A percentile compares a stretch with the other conserved stretches of the same genome.
phyloP scores from a whole-genome alignment of 2,797 vertebrate species.

The Tinamus major region DNA sequence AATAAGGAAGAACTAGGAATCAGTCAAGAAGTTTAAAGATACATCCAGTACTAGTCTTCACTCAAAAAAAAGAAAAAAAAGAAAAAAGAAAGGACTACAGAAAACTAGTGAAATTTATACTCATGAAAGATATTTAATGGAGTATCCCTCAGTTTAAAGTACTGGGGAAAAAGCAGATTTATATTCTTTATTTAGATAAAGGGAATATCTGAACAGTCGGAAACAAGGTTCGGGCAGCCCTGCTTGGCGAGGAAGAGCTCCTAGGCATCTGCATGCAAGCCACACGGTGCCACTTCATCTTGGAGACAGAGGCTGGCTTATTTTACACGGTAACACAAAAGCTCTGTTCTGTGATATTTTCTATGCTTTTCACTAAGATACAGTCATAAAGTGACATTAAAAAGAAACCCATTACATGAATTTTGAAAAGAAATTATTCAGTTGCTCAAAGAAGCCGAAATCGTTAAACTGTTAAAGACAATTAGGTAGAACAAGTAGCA shows the following conservation, averaged over 20 bases:
- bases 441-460: neutral
- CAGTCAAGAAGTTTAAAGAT: neutral
- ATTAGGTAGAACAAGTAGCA: slow-evolving; percentile 27
- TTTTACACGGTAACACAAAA: neutral
- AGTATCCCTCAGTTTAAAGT: neutral
- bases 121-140: neutral
- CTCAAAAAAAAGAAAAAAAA: too few species aligned
- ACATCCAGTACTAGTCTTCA: neutral
- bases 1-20: neutral
- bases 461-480: neutral
- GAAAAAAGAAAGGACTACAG: too few species aligned
- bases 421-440: slow-evolving; percentile 3
- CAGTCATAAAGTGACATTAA: neutral
- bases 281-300: neutral
- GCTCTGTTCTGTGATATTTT: neutral
- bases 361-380: neutral
- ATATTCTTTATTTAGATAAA: neutral
- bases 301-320: neutral
- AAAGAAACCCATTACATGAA: neutral
- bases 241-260: neutral
- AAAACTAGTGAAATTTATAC: neutral
- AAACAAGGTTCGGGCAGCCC: fast-evolving
- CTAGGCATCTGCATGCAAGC: neutral
- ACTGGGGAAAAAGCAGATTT: neutral
- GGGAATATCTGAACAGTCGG: neutral